Evolutionary conservation across 2,888 invertebrate genomes (phyloP).

Genomic region (Drosophila meridiana): DNA sequence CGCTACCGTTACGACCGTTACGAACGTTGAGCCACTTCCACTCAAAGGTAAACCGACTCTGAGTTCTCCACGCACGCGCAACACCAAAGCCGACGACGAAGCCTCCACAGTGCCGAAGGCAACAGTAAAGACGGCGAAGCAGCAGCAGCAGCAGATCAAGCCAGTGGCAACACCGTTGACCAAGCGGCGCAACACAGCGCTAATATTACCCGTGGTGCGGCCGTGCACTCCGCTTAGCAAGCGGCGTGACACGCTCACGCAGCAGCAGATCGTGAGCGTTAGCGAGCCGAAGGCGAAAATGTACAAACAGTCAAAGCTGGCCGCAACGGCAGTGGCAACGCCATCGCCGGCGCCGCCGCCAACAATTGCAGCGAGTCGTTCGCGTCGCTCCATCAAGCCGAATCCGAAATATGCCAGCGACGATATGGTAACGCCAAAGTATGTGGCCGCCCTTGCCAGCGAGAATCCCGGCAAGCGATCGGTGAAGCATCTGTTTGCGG

Average conservation of each 20-base stretch:
- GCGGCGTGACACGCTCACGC: constrained; percentile 17
- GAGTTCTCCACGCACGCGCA: constrained; percentile 29
- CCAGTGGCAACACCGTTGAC: constrained; percentile 9
- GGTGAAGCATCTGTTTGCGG: constrained; percentile 56
- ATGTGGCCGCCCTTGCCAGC: constrained; percentile 53
- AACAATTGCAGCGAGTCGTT: constrained; percentile 83
- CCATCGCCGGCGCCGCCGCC: constrained; percentile 70
- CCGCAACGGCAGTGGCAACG: constrained; percentile 12
- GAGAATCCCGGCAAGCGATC: constrained; percentile 19
- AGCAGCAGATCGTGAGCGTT: constrained; percentile 11
- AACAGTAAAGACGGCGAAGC: constrained; percentile 3
- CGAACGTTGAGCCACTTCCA: constrained; percentile 14
- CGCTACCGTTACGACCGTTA: constrained; percentile 18
- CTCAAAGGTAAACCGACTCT: background rate
- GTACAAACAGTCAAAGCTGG: constrained; percentile 57
- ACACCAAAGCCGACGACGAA: constrained; percentile 12
- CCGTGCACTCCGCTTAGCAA: constrained; percentile 17
- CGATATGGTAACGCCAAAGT: constrained; percentile 82
- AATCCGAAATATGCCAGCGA: constrained; percentile 85
- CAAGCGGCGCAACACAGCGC: constrained; percentile 33
- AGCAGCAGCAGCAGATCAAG: constrained; percentile 3
- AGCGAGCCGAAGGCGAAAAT: constrained; percentile 48
- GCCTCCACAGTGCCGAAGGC: background rate
- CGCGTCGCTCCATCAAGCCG: constrained; percentile 84
- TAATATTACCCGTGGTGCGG: constrained; percentile 5